Evolutionary conservation across 2,888 invertebrate species (phyloP), one percentile per base, ranked within the genome.

Genomic region (Lasioglossum malachurum): DNA sequence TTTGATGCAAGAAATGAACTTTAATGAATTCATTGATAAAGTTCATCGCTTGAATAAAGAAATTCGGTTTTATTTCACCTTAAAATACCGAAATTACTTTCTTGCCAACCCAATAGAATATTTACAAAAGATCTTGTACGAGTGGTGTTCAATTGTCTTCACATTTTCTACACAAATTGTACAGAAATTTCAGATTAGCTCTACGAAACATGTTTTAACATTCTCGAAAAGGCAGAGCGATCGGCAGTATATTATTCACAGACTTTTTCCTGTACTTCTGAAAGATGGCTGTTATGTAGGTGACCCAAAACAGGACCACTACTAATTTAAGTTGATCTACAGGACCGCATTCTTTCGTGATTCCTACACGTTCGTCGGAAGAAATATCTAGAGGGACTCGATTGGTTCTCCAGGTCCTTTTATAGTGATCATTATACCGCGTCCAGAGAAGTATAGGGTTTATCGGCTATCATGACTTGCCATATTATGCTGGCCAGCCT

Each of bases 401-500:
- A 82, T 87, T 75, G 84, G 78, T 75, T 82, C 75, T 71, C 57
- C 38, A 23, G 67, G 35, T 23, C 79, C 87, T 85, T 87, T 89
- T 88, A 86, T 83, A 82, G 87, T 7, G 80, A 81, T 69, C 83
- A 78, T 83, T 90, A 87, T 87, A 89, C 76, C 82, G 81, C 84
- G 84, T 87, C 84, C 75, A 69, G 41, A 46, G 84, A 79, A 84
- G 85, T 78, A 82, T 80, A 82, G 82, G 74, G 71, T 90, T 87
- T 86, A 90, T 90, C 84, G 87, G 86, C 88, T 91, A 87, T 89
- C 90, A 82, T 91, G 90, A 91, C 91, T 91, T 49, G 88, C 83
- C 88, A 53, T 77, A 83, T 80, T 85, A 90, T 83, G 38, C 80
- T 46, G 72, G 76, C 80, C 80, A 60, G 82, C 53, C 71, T 78